Base-by-base conservation (phyloP, 2,113 vertebrate species). In the Chloropsis hardwickii region DNA sequence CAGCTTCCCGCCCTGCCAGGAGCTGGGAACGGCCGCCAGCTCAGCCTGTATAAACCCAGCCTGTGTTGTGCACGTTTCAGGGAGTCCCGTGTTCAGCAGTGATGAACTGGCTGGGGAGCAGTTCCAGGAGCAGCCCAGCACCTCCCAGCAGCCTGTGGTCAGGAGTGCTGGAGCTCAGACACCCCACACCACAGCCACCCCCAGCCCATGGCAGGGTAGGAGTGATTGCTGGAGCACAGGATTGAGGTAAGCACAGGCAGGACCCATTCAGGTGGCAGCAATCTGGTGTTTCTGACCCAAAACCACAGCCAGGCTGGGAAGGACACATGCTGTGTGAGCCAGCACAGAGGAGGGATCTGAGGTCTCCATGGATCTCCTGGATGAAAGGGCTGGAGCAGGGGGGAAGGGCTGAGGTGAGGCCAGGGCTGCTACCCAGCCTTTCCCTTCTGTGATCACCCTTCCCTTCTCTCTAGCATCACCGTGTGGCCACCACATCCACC, bases 391-490 rank as follows among this genome's bases (percentile, higher is more conserved):
- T 31, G 25, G 35, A 67, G 61, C 54, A 85, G 28, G 11, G 2
- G 1, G 27, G 21, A 81, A 14, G 10, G 2, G 45, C 78, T 77
- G 67, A 51, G 1, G 6, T 28, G 40, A 66, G 39, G 42, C 2
- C 3, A 47, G 17, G 18, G 33, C 67, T 64, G 67, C 66, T 25
- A 4, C 20, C 10, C 5, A 0, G 39, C 53, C 37, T 40, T 70
- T 42, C 83, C 67, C 50, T 91, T 45, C 37, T 37, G 37, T 37
- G 37, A 37, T 37, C 37, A 37, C 83, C 67, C 50, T 91, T 45
- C 37, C 81, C 44, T 93, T 72, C 88, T 88, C 95, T 88, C 80
- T 54, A 95, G 94, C 90, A 93, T 94, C 92, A 82, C 90, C 84
- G 0, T 73, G 92, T 6, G 87, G 94, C 72, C 29, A 2, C 9